Evolutionary conservation across 2,113 vertebrate species (phyloP), one percentile per base, ranked within the genome.

Genomic region (Cephalopholis sonnerati): DNA sequence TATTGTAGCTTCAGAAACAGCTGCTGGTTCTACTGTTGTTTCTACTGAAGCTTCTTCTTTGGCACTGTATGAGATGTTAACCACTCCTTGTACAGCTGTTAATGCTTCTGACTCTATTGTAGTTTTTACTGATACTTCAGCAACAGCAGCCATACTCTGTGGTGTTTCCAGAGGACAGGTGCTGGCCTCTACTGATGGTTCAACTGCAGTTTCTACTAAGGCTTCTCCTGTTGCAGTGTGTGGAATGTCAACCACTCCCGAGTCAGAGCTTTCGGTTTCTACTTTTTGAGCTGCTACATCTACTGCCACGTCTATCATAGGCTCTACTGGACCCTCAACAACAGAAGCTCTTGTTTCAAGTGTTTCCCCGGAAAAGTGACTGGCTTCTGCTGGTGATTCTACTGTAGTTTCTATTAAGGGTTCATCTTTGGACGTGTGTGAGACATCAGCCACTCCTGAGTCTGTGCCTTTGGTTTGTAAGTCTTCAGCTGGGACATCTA

Each of bases 251-350:
- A 8, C 61, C 10, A 7, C 6, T 8, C 54, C 54, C 20, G 24
- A 72, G n/a, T 78, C 27, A 51, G 20, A 15, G 24, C 48, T 29
- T 39, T 58, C 11, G 7, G 44, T 62, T 79, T 55, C 27, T 44
- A 65, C 51, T 39, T 32, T 2, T 15, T 25, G 22, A 59, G 51
- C 17, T 58, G 36, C 15, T 32, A 3, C 2, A 44, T 79, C 32
- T 80, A 51, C 7, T 44, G 24, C 15, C 9, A 16, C 10, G 7
- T 74, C 63, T 79, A 74, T 10, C 1, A 24, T 8, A 8, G 27
- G 16, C 25, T 74, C 55, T 61, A 27, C 41, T 84, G 55, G 51
- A 41, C 24, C 32, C 22, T 57, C 64, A 32, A 13, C 62, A 51
- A 9, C 24, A 32, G 16, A 44, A 62, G 50, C 57, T 57, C 4